These are phyloP conservation scores for Drosophila kanapiae DNA, from an alignment of 1,140 invertebrate genomes.

Conservation along the genomic window DNA sequence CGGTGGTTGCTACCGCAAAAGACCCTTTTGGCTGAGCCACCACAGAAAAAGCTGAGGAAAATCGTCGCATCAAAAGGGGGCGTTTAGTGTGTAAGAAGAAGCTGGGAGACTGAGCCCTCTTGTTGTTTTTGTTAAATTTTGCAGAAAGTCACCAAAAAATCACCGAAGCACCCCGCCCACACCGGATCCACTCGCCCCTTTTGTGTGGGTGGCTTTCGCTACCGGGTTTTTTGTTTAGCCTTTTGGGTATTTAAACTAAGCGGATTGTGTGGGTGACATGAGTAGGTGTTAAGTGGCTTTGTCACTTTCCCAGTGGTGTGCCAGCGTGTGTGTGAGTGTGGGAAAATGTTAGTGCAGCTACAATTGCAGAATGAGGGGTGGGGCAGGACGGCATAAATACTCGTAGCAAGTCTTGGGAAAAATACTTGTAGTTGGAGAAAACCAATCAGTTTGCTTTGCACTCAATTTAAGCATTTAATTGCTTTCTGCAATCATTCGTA, in stretches of 20 bases:
- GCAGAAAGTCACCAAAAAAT: constrained; percentile 74
- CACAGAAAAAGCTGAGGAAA: constrained; percentile 56
- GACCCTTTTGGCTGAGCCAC: constrained; percentile 32
- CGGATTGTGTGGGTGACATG: constrained; percentile 82
- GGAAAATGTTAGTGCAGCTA: constrained; percentile 47
- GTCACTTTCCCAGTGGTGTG: constrained; percentile 63
- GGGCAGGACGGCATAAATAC: too few species aligned
- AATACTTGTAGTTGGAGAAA: not conserved
- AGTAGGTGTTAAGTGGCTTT: constrained; percentile 83
- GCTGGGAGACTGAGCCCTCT: constrained; percentile 39
- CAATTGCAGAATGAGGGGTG: constrained; percentile 3
- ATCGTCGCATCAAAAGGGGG: constrained; percentile 73
- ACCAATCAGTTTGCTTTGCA: constrained; percentile 53
- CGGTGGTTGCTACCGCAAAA: constrained; percentile 63
- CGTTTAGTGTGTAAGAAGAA: constrained; percentile 71
- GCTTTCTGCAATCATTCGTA: constrained; percentile 60
- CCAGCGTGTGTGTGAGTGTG: constrained; percentile 47
- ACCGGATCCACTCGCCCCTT: constrained; percentile 19
- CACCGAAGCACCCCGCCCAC: constrained; percentile 7
- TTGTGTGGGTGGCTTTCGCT: constrained; percentile 51
- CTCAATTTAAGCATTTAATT: constrained; percentile 75
- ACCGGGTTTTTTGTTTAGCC: constrained; percentile 72
- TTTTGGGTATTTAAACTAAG: constrained; percentile 84
- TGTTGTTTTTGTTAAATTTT: constrained; percentile 84
- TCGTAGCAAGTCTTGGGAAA: constrained; percentile 6